These are phyloP conservation scores for Neosalanx taihuensis DNA, from an alignment of 2,797 vertebrate genomes.

Conservation along the genomic window DNA sequence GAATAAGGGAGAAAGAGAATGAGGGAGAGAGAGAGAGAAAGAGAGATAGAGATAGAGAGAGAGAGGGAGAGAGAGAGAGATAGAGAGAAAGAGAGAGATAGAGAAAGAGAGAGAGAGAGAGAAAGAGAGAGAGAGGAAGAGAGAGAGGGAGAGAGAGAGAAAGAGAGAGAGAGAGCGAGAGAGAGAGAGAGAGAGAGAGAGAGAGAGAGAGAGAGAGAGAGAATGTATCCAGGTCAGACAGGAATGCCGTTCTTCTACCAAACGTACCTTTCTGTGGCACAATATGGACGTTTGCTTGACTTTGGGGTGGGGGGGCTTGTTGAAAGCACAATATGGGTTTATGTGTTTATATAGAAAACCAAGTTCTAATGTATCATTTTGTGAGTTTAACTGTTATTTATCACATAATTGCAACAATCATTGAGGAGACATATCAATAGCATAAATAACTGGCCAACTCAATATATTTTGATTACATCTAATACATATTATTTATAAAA, in stretches of 20 bases:
- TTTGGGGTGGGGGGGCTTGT: not conserved
- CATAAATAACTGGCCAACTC: conserved; percentile 56
- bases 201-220: not conserved
- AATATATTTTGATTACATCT: not conserved
- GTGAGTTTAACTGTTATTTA: conserved; percentile 41
- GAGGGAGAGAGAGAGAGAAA: too few relatives aligned
- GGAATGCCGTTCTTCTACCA: not conserved
- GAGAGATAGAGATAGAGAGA: too few relatives aligned
- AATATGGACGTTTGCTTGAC: not conserved
- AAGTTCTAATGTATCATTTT: not conserved
- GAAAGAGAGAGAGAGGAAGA: too few relatives aligned
- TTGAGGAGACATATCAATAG: conserved; percentile 44
- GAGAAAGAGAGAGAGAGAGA: too few relatives aligned
- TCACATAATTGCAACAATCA: conserved; percentile 49
- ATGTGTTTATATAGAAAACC: not conserved
- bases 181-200: too few relatives aligned
- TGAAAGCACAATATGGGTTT: not conserved
- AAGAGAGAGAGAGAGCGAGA: too few relatives aligned
- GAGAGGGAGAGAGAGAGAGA: not conserved
- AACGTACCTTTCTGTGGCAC: not conserved
- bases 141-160: too few relatives aligned
- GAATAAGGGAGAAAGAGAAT: too few relatives aligned
- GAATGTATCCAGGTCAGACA: too few relatives aligned
- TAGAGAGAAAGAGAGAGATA: too few relatives aligned
- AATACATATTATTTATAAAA: too few relatives aligned